phyloP scores from a whole-genome alignment of 2,888 invertebrate species.

The Matsumyia berberina region DNA sequence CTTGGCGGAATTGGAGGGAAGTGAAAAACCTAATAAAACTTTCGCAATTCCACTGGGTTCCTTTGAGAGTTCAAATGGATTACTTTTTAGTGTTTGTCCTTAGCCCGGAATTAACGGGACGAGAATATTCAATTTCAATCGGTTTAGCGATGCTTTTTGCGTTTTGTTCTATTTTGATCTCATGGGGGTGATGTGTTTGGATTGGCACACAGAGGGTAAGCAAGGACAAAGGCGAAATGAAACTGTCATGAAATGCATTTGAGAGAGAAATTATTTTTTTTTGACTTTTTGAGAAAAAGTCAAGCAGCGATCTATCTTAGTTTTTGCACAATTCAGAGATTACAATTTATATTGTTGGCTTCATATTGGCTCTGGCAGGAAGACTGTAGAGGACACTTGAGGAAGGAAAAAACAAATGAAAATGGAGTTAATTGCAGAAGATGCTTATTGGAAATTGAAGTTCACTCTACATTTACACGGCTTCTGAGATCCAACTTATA shows the following conservation, averaged over 20 bases:
- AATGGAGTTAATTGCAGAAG: conserved; percentile 9
- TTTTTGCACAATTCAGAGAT: conserved; percentile 46
- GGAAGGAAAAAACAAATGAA: background rate
- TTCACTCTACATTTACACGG: no score
- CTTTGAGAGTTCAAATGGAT: conserved; percentile 76
- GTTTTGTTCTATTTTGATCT: conserved; percentile 20
- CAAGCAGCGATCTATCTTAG: conserved; percentile 45
- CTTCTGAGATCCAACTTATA: no score
- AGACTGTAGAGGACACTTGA: background rate
- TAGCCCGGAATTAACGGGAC: conserved; percentile 74
- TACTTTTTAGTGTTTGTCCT: conserved; percentile 76
- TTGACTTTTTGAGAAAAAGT: conserved; percentile 1
- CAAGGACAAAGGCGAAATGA: conserved; percentile 74
- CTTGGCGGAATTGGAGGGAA: conserved; percentile 66
- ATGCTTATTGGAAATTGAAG: background rate
- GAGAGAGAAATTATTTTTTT: conserved; percentile 46
- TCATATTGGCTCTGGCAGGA: conserved; percentile 2
- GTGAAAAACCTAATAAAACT: conserved; percentile 76
- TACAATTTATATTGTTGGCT: conserved; percentile 50
- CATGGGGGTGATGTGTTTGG: conserved; percentile 53
- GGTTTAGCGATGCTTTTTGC: conserved; percentile 57
- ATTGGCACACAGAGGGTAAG: conserved; percentile 62
- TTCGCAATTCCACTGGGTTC: conserved; percentile 70
- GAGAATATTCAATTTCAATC: conserved; percentile 76
- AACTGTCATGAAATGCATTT: conserved; percentile 75